Conservation (phyloP, 2,888 invertebrate species). For the Ophioninae sp. region DNA sequence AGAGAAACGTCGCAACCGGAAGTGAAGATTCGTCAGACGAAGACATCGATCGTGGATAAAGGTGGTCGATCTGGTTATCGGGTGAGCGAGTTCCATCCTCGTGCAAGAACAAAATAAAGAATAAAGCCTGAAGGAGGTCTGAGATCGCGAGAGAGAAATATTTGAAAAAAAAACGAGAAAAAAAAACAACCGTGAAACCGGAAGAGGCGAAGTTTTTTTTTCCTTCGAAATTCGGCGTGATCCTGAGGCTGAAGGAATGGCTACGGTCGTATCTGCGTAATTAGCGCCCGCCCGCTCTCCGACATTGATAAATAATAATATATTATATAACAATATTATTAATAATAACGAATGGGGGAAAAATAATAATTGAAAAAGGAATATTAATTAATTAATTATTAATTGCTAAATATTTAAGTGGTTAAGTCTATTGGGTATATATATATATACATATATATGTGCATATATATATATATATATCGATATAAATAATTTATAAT, state of each 20-base stretch:
- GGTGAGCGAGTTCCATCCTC: constrained; percentile 39
- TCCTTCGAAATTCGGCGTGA: constrained; percentile 20
- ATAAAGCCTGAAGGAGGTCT: constrained; percentile 47
- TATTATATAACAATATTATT: constrained; percentile 59
- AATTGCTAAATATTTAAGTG: constrained; percentile 79
- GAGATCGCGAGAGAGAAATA: constrained; percentile 56
- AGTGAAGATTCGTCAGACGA: constrained; percentile 56
- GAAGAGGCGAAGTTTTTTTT: constrained; percentile 11
- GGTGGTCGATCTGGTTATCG: constrained; percentile 39
- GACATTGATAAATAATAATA: constrained; percentile 77
- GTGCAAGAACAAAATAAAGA: constrained; percentile 42
- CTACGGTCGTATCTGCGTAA: constrained; percentile 76
- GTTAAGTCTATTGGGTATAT: constrained; percentile 76
- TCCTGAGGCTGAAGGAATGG: constrained; percentile 52
- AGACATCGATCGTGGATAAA: constrained; percentile 59
- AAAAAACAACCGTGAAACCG: background rate
- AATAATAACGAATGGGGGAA: constrained; percentile 60
- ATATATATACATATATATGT: constrained; percentile 72
- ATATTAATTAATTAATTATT: constrained; percentile 78
- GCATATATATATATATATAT: constrained; percentile 68
- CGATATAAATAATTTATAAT: constrained; percentile 74
- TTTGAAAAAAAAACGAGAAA: background rate
- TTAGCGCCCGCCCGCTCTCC: constrained; percentile 79
- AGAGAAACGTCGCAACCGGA: constrained; percentile 61
- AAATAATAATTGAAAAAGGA: constrained; percentile 67